Conservation (phyloP, 2,888 invertebrate species). For the Sicus ferrugineus region DNA sequence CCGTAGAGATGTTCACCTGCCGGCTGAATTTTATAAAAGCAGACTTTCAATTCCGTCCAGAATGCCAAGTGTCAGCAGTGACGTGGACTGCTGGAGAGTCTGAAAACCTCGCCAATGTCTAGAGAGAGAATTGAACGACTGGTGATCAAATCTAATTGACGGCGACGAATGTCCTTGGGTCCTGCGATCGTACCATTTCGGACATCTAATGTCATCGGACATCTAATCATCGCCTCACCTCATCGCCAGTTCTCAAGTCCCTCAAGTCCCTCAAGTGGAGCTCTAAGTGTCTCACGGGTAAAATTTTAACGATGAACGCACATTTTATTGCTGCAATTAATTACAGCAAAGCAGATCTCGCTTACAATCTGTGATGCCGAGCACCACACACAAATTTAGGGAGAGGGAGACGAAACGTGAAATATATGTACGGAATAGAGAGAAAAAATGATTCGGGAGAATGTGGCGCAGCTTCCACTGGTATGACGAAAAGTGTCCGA, state of each 20-base stretch:
- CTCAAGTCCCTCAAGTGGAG: conserved; percentile 43
- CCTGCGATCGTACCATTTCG: neutral
- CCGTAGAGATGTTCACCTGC: neutral
- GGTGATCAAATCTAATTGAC: too few species aligned
- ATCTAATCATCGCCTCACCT: neutral
- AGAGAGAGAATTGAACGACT: too few species aligned
- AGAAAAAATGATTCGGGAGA: neutral
- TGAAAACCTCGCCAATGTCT: too few species aligned
- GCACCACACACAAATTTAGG: conserved; percentile 27
- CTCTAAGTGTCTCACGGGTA: conserved; percentile 44
- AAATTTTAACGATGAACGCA: conserved; percentile 56
- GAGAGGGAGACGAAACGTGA: neutral
- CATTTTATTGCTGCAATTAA: conserved; percentile 63
- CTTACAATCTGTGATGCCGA: conserved; percentile 41
- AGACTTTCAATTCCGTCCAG: too few species aligned
- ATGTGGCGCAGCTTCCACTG: neutral
- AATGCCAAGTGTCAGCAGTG: too few species aligned
- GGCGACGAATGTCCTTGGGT: too few species aligned
- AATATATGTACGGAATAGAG: neutral
- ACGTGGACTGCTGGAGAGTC: too few species aligned
- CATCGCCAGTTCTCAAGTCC: neutral
- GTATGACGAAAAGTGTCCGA: too few species aligned
- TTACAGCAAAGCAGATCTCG: conserved; percentile 50
- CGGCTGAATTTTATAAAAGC: neutral
- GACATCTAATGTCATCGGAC: too few species aligned